A percentile compares a stretch with the other conserved stretches of the same genome.
These are phyloP conservation scores for Lepidurus arcticus DNA, from an alignment of 1,140 invertebrate species.

Conservation along the genomic window DNA sequence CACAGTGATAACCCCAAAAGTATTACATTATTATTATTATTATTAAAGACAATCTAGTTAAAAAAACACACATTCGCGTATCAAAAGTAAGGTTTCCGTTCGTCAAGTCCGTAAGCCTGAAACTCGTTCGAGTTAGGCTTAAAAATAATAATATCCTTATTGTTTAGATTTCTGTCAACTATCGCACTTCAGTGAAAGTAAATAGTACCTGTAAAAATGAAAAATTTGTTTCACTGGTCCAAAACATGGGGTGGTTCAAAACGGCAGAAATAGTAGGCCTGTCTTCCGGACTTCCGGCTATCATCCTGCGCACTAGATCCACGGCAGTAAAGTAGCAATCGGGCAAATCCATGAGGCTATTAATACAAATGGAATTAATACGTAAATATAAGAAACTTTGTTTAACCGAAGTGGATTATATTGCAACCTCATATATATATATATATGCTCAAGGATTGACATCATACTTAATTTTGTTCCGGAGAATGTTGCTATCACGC, in stretches of 20 bases:
- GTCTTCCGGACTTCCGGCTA: constrained; percentile 59
- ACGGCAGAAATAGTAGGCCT: constrained; percentile 74
- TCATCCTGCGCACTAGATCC: constrained; percentile 76
- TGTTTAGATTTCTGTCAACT: constrained; percentile 31
- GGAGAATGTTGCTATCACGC: constrained; percentile 87
- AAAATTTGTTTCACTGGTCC: constrained; percentile 75
- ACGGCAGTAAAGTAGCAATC: constrained; percentile 45
- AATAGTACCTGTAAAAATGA: constrained; percentile 71
- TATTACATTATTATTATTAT: not conserved
- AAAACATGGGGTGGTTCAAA: constrained; percentile 87
- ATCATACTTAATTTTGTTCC: constrained; percentile 56
- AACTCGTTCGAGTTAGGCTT: too few relatives aligned
- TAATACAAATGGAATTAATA: not conserved
- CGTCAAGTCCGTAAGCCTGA: too few relatives aligned
- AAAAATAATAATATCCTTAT: constrained; percentile 29
- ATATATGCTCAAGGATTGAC: not conserved
- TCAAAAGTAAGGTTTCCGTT: too few relatives aligned
- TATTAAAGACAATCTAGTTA: too few relatives aligned
- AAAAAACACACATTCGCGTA: too few relatives aligned
- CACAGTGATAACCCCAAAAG: not conserved
- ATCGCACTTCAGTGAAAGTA: not conserved
- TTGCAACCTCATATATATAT: too few relatives aligned
- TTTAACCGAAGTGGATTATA: too few relatives aligned
- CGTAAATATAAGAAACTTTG: not conserved
- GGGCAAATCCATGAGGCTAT: not conserved